These are phyloP conservation scores for Psittacula echo DNA, from an alignment of 2,797 vertebrate genomes.

Conservation along the genomic window DNA sequence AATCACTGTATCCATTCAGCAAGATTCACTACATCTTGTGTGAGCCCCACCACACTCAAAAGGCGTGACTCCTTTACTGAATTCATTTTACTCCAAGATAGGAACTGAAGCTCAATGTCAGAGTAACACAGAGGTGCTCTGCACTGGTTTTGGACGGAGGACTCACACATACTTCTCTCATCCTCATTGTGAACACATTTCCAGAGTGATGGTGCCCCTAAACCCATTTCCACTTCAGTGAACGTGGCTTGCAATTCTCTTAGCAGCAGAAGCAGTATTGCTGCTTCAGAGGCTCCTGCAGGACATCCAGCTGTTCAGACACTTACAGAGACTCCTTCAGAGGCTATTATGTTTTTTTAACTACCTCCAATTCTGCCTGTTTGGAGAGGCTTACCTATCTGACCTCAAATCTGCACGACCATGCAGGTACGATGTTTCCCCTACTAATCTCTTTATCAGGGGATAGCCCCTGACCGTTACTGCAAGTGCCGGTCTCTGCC, in stretches of 20 bases:
- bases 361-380: neutral
- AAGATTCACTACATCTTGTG: fast-evolving
- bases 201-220: neutral
- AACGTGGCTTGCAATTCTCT: neutral
- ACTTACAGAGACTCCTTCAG: neutral
- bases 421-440: neutral
- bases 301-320: neutral
- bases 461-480: neutral
- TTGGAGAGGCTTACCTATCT: neutral
- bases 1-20: neutral
- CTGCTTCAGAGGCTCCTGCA: neutral
- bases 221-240: neutral
- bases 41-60: fast-evolving
- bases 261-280: neutral
- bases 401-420: neutral
- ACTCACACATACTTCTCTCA: neutral
- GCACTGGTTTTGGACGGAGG: neutral
- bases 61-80: too few relatives aligned
- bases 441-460: too few relatives aligned
- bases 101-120: neutral
- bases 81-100: neutral
- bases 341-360: neutral
- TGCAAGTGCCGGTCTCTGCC: neutral
- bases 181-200: neutral
- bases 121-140: neutral